Evolutionary conservation across 2,797 vertebrate species (phyloP).

Genomic region (Myoxocephalus aenaeus): DNA sequence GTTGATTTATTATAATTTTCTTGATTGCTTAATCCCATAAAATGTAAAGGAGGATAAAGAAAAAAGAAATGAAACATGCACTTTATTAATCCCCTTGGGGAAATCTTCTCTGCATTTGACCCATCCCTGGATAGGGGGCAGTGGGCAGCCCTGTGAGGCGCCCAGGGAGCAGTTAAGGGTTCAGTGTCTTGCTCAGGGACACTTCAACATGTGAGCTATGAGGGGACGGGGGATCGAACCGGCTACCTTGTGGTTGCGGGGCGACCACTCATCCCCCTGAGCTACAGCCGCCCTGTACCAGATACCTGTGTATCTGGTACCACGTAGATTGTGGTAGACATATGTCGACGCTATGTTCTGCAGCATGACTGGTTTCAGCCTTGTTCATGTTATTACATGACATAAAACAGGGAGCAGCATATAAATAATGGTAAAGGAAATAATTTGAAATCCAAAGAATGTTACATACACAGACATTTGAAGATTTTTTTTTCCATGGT

Average conservation of each 20-base stretch:
- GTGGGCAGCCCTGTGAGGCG: too few species aligned
- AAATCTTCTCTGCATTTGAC: too few species aligned
- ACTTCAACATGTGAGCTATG: too few species aligned
- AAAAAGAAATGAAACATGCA: too few species aligned
- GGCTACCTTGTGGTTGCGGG: too few species aligned
- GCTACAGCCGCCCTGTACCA: too few species aligned
- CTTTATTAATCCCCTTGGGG: too few species aligned
- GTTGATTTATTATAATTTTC: background rate
- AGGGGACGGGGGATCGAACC: too few species aligned
- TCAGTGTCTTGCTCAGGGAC: too few species aligned
- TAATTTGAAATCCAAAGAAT: background rate
- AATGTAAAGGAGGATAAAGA: background rate
- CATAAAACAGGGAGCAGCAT: background rate
- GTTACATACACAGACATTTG: constrained; percentile 2
- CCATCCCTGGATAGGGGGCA: too few species aligned
- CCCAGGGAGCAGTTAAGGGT: too few species aligned
- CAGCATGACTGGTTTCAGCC: constrained; percentile 5
- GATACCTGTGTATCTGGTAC: background rate
- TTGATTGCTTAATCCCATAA: background rate
- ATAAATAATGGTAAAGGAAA: background rate
- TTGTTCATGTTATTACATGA: background rate
- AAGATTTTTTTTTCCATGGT: background rate
- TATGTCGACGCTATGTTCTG: background rate
- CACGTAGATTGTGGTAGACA: background rate
- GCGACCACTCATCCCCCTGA: too few species aligned